Base-by-base conservation (phyloP, 1,140 invertebrate genomes). In the Drosophila pandora region DNA sequence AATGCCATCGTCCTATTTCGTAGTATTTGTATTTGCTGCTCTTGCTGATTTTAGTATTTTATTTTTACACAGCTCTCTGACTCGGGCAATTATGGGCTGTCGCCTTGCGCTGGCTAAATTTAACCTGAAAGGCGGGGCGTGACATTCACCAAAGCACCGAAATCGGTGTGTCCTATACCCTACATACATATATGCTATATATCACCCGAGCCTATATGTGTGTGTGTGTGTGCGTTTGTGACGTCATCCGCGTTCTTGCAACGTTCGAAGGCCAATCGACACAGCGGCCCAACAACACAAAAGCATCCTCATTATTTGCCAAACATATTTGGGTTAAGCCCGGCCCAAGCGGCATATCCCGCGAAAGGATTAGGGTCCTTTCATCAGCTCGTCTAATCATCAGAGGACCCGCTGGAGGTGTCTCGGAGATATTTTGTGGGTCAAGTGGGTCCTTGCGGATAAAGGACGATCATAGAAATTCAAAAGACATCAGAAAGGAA, bases 261-360 rank as follows among this genome's bases (percentile, higher is more conserved):
- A 39, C 50, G 71, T 30, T 59, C 55, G 67, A 81, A 59, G 57
- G 58, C 56, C 55, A 70, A 67, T 71, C 55, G 61, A 54, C 52
- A 47, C 52, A 47, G 13, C 28, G 68, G 49, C 1, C n/a, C 45
- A 52, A 12, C 34, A 52, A 62, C 57, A 72, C 68, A 73, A 62
- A 61, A 54, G 69, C 34, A 21, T 13, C 50, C 37, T 73, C 58
- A 65, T 74, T 74, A 74, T 74, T 74, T 65, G 60, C 70, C 22
- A 74, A 57, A 73, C 30, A 69, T 65, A 74, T 74, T 74, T 74
- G 60, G 71, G 71, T 74, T 74, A 74, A 64, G 71, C 41, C 70
- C 58, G 45, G 25, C 25, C 25, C 25, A 28, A 6, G 25, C 25
- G 25, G 22, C 23, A 22, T 22, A 68, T 69, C 43, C 52, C 53